A percentile compares a stretch with the other conserved stretches of the same genome.
Evolutionary conservation across 2,888 invertebrate species (phyloP).

Genomic region (Celastrina argiolus): DNA sequence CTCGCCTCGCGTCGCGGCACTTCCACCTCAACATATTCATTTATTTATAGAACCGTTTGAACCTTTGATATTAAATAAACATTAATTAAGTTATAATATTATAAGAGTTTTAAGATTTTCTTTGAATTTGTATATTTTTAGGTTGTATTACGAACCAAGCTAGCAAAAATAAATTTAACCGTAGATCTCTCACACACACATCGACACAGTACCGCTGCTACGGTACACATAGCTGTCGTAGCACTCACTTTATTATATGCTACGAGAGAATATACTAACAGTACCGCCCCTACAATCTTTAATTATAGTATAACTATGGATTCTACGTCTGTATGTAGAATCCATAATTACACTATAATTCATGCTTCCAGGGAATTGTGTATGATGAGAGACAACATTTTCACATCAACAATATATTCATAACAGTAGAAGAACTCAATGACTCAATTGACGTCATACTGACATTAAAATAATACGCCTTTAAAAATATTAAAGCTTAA

Average conservation of each 20-base stretch:
- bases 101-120: background rate
- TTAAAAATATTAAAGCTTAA: background rate
- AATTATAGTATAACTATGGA: no score
- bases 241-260: background rate
- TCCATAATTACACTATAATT: no score
- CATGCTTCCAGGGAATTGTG: no score
- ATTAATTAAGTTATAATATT: background rate
- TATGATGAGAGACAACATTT: no score
- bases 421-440: no score
- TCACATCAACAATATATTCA: no score
- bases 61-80: background rate
- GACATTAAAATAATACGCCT: no score
- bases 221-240: background rate
- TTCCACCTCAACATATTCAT: background rate
- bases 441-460: no score
- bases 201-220: background rate
- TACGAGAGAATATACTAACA: background rate
- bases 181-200: background rate
- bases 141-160: background rate
- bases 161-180: no score
- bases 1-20: background rate
- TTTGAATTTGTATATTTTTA: background rate
- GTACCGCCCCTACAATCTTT: no score
- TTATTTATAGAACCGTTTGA: conserved; percentile 5
- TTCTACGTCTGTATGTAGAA: no score